Percentiles rank a stretch among this genome's conserved stretches.
Conservation (phyloP, 2,797 vertebrate species). For the Helicolenus hilgendorfi region DNA sequence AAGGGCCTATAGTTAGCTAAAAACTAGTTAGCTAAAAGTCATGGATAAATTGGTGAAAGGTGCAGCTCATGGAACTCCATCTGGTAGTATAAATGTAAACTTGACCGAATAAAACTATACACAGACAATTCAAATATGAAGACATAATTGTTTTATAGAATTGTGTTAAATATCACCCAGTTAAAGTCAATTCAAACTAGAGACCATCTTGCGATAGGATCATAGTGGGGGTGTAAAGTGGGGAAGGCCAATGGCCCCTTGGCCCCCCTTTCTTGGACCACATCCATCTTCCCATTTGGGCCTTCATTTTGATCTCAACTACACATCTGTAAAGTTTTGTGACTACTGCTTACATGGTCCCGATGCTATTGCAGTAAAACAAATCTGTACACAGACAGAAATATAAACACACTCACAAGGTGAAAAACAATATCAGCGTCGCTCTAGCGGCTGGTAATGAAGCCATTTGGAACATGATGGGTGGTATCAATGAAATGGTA, state of each 20-base stretch:
- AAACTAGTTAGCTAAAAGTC: background rate
- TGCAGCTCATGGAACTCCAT: background rate
- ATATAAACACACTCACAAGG: background rate
- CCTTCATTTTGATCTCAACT: too few species aligned
- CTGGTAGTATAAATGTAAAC: background rate
- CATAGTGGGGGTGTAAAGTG: rapidly evolving
- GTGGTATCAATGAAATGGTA: too few species aligned
- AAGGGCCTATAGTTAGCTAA: too few species aligned
- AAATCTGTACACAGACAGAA: background rate
- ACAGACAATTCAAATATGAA: background rate
- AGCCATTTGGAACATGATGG: background rate
- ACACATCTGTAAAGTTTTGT: too few species aligned
- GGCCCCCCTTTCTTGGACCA: too few species aligned
- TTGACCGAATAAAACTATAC: background rate
- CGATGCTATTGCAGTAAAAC: background rate
- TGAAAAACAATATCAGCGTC: background rate
- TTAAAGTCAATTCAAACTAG: background rate
- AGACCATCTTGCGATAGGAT: background rate
- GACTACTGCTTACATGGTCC: too few species aligned
- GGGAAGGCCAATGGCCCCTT: too few species aligned
- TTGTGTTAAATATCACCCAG: background rate
- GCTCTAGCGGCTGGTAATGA: background rate
- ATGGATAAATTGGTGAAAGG: background rate
- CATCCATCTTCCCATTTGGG: too few species aligned
- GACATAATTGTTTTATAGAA: background rate